Evolutionary conservation across 2,113 vertebrate genomes (phyloP).

Genomic region (Lepisosteus osseus): DNA sequence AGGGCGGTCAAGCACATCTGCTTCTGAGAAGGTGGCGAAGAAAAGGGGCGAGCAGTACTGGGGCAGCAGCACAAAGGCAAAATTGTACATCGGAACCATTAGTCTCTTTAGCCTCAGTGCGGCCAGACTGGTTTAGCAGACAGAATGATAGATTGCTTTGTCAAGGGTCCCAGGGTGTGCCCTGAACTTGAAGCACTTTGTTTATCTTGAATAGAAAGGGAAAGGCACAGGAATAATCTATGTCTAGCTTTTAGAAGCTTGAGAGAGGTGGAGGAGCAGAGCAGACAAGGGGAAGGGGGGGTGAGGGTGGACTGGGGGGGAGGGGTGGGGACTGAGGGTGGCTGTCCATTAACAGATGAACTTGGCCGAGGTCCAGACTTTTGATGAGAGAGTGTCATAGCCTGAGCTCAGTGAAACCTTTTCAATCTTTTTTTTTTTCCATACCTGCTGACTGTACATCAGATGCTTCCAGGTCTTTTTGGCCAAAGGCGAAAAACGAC

Average conservation of each 20-base stretch:
- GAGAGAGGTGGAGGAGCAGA: slow-evolving; percentile 73
- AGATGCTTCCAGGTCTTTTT: slow-evolving; percentile 80
- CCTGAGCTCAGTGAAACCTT: slow-evolving; percentile 58
- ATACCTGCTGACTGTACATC: slow-evolving; percentile 83
- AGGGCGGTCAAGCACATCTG: slow-evolving; percentile 82
- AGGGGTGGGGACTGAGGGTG: slow-evolving; percentile 41
- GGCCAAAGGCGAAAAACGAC: slow-evolving; percentile 74
- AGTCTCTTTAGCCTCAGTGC: slow-evolving; percentile 70
- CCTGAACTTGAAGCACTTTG: slow-evolving; percentile 99
- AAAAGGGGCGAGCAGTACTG: slow-evolving; percentile 73
- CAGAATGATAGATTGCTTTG: slow-evolving; percentile 99
- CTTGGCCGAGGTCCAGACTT: slow-evolving; percentile 91
- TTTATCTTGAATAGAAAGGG: slow-evolving; percentile 98
- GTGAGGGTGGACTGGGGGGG: slow-evolving; percentile 2
- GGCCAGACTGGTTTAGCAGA: slow-evolving; percentile 91
- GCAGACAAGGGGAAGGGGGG: slow-evolving; percentile 25
- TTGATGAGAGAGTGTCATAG: slow-evolving; percentile 83
- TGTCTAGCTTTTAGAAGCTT: slow-evolving; percentile 79
- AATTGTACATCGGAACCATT: slow-evolving; percentile 78
- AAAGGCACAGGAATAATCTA: slow-evolving; percentile 81
- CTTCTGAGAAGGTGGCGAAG: slow-evolving; percentile 70
- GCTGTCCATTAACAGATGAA: slow-evolving; percentile 96
- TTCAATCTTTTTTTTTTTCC: slow-evolving; percentile 50
- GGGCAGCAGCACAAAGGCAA: slow-evolving; percentile 80
- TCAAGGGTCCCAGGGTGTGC: slow-evolving; percentile 99